These are phyloP conservation scores for Drosophila cardini DNA, from an alignment of 1,140 invertebrate species.

Conservation along the genomic window DNA sequence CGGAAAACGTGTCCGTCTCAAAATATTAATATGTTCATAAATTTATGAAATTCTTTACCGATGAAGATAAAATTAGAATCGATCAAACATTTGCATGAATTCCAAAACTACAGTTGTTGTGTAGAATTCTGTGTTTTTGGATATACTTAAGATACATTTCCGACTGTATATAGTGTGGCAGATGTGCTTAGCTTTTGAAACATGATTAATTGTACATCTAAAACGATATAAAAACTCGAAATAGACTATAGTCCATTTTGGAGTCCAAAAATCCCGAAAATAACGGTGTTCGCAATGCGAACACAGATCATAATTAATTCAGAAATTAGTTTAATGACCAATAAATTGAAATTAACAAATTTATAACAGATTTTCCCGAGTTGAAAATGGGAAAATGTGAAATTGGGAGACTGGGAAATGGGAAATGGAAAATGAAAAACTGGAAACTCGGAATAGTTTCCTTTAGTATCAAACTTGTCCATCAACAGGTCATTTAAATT, in stretches of 20 bases:
- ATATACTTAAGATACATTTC: slow-evolving; percentile 9
- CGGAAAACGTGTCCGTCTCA: slow-evolving; percentile 9
- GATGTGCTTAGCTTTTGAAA: slow-evolving; percentile 31
- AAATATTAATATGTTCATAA: slow-evolving; percentile 32
- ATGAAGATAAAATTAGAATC: slow-evolving; percentile 11
- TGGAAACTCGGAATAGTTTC: slow-evolving; percentile 9
- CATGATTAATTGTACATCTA: slow-evolving; percentile 57
- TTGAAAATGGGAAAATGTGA: background rate
- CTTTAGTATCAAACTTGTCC: slow-evolving; percentile 11
- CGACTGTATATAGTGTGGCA: slow-evolving; percentile 6
- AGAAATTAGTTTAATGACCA: slow-evolving; percentile 50
- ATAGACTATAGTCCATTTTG: slow-evolving; percentile 29
- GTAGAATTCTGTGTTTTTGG: background rate
- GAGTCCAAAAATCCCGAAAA: slow-evolving; percentile 19
- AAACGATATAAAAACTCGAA: slow-evolving; percentile 31
- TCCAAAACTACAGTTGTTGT: background rate
- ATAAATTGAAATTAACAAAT: slow-evolving; percentile 53
- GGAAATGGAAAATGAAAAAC: background rate
- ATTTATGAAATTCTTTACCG: slow-evolving; percentile 57
- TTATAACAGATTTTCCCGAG: slow-evolving; percentile 32
- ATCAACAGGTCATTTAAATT: slow-evolving; percentile 56
- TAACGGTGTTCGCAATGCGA: slow-evolving; percentile 24
- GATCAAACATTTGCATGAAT: slow-evolving; percentile 8
- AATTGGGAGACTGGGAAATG: background rate
- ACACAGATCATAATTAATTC: slow-evolving; percentile 36